Conservation (phyloP, 1,140 invertebrate genomes). For the Heliothis subflexa region DNA sequence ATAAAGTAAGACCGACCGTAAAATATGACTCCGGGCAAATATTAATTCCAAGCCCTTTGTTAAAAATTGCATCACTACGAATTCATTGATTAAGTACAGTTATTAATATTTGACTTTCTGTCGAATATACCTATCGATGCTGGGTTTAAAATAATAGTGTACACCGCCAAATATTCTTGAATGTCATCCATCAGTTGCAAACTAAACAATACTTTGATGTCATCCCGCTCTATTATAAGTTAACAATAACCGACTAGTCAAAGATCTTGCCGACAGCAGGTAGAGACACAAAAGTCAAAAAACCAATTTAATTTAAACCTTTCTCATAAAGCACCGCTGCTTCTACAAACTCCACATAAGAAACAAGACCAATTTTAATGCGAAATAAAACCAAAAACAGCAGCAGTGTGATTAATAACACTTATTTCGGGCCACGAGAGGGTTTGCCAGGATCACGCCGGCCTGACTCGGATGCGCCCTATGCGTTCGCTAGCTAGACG, state of each 20-base stretch:
- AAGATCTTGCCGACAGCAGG: conserved; percentile 31
- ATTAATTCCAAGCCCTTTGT: background rate
- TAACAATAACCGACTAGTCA: conserved; percentile 16
- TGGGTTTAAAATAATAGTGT: background rate
- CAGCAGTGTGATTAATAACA: conserved; percentile 55
- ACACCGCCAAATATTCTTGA: background rate
- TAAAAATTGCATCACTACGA: conserved; percentile 23
- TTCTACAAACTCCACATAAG: background rate
- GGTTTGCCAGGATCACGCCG: conserved; percentile 61
- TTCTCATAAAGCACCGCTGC: background rate
- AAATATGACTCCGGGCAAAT: conserved; percentile 19
- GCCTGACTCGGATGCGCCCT: conserved; percentile 63
- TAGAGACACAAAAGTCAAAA: conserved; percentile 36
- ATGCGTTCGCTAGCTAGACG: conserved; percentile 60
- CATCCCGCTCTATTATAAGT: conserved; percentile 5
- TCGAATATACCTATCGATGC: too few relatives aligned
- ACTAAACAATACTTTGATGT: conserved; percentile 36
- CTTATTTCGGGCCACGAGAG: conserved; percentile 52
- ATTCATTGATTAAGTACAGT: background rate
- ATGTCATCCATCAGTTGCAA: background rate
- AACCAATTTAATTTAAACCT: conserved; percentile 30
- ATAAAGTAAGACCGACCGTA: conserved; percentile 19
- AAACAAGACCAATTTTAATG: conserved; percentile 26
- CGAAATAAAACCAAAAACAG: conserved; percentile 43
- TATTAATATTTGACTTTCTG: too few relatives aligned